These are phyloP conservation scores for Lemur catta DNA, from an alignment of 2,797 vertebrate genomes.

Conservation along the genomic window DNA sequence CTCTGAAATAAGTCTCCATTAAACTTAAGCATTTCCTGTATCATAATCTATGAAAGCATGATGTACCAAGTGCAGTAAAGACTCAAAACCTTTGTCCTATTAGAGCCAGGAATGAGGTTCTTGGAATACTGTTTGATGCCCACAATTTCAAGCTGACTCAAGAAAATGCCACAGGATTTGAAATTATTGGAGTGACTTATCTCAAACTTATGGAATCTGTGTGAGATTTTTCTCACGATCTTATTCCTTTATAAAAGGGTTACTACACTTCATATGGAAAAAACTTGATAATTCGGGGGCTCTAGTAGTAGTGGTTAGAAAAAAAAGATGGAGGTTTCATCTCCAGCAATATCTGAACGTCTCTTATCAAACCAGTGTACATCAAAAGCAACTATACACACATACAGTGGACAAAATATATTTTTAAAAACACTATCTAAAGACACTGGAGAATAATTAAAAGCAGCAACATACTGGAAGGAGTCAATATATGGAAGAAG, in stretches of 20 bases:
- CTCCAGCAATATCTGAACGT: background rate
- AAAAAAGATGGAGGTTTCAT: background rate
- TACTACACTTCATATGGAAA: background rate
- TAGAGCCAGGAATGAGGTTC: background rate
- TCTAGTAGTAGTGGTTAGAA: background rate
- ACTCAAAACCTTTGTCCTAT: background rate
- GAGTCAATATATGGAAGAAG: background rate
- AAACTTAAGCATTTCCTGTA: background rate
- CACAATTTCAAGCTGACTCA: background rate
- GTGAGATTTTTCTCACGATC: background rate
- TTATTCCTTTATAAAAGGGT: background rate
- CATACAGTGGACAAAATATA: background rate
- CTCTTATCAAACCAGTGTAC: background rate
- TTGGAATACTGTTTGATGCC: background rate
- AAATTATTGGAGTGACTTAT: background rate
- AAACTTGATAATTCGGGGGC: background rate
- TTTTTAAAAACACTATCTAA: background rate
- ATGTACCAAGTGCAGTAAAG: background rate
- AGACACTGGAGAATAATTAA: background rate
- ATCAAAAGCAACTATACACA: background rate
- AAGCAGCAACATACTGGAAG: background rate
- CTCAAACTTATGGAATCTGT: background rate
- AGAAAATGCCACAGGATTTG: background rate
- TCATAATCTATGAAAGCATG: background rate
- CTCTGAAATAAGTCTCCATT: background rate